Base-by-base conservation (phyloP, 2,888 invertebrate species). In the Lutraria lutraria region DNA sequence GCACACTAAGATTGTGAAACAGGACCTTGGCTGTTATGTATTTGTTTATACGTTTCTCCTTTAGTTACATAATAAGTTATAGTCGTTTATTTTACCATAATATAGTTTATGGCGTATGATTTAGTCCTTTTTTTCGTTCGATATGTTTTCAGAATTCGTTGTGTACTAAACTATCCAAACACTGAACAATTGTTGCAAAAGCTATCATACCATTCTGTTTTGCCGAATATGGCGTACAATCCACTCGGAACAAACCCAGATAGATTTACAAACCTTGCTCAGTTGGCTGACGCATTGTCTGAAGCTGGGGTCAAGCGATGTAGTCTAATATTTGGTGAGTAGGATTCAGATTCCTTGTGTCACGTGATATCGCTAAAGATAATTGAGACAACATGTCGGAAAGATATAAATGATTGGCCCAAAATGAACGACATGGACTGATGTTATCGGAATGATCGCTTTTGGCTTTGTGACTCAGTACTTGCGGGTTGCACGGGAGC, bases 281-380 rank as follows among this genome's bases (percentile, higher is more conserved):
- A 88, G 53, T 52, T 88, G 0, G 86, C 76, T 3, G 34, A 76
- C 10, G 88, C 86, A 12, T 53, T 88, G 31, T 52, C 21, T 29
- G 60, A 86, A 13, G 53, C 8, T 21, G 88, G 88, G 0, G 76
- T 88, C 29, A 81, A 34, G 63, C 29, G 79, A 76, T 88, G 88
- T 43, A 52, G 88, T 56, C 88, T 88, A 1, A 88, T 88, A 76
- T 88, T 88, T 80, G 88, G 88, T 88, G 53, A 82, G 88, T 81
- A 31, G 25, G 54, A 16, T 79, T 68, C 63, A 68, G 4, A 10
- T 25, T 68, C 15, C 56, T 19, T 12, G 56, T 19, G 56, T 56
- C 56, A 56, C 13, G 56, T 56, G 56, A 56, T 56, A 56, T 56
- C 56, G 8, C 43, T 43, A 4, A 43, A 2, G 43, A 43, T 43